These are phyloP conservation scores for Muscicapa adusta DNA, from an alignment of 2,113 vertebrate species.

Conservation along the genomic window DNA sequence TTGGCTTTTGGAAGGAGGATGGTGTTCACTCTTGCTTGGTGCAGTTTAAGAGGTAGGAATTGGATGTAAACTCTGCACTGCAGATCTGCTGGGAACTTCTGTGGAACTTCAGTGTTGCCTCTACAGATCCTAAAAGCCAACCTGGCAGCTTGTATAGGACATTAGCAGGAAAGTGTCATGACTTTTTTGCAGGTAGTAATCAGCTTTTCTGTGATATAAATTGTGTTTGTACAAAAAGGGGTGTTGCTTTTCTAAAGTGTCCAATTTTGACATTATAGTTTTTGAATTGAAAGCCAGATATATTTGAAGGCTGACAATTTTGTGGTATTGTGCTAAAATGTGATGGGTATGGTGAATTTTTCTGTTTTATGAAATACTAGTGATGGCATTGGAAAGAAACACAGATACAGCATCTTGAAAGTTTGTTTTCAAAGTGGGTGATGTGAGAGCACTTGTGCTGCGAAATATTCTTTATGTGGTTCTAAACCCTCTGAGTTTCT, in stretches of 20 bases:
- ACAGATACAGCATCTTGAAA: not conserved
- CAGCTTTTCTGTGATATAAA: not conserved
- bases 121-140: not conserved
- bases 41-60: not conserved
- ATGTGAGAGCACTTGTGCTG: not conserved
- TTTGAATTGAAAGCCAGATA: not conserved
- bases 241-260: not conserved
- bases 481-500: not conserved
- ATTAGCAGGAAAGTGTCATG: accelerated
- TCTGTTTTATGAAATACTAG: not conserved
- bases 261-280: not conserved
- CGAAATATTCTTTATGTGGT: not conserved
- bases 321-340: not conserved
- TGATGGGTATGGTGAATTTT: not conserved
- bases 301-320: not conserved
- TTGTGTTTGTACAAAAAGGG: not conserved
- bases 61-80: not conserved
- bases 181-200: not conserved
- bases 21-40: not conserved
- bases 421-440: not conserved
- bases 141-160: accelerated
- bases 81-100: not conserved
- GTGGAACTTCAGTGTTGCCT: accelerated
- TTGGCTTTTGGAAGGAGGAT: not conserved
- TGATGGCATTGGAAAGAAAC: not conserved